Evolutionary conservation across 2,113 vertebrate genomes (phyloP), one percentile per base, ranked within the genome.

Genomic region (Mesitornis unicolor): DNA sequence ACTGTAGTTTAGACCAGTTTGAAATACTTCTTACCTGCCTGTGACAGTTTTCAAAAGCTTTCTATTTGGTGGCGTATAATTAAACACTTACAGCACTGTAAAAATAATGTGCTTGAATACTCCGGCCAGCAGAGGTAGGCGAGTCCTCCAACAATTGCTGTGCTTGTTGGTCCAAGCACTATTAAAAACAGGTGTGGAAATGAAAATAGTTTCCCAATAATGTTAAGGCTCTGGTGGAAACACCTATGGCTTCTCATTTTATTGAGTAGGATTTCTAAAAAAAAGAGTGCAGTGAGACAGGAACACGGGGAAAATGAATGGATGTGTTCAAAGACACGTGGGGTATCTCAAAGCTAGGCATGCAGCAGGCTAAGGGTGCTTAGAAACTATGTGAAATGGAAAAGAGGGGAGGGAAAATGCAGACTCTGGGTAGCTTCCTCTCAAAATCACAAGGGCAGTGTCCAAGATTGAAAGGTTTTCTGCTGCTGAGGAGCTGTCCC

Each of bases 161-260:
- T 74, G 56, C 48, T 90, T 11, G 31, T 80, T 83, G 38, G 81
- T 95, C 79, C 83, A 95, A 54, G n/a, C 6, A 29, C 90, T 88
- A 81, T 93, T 94, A 78, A 90, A 94, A 96, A 54, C 87, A 74
- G 85, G 87, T 93, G 84, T 84, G 79, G 68, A 93, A 80, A 43
- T 31, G 19, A 69, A 85, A 93, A 74, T 54, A 80, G 24, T 77
- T 96, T 87, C 43, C 71, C 73, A 64, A 3, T 70, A 94, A 70
- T 88, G 26, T 67, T 89, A 71, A 93, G 60, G 51, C 68, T 94
- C 19, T 33, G 67, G 35, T 86, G 68, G 88, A 96, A 95, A 84
- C 60, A 90, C 42, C 75, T 86, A 77, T 61, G 70, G 50, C 68
- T 83, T 87, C 77, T 85, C 22, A 16, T 74, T 91, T 86, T 79